Conservation (phyloP, 2,888 invertebrate genomes). For the Drosophila aldrichi region DNA sequence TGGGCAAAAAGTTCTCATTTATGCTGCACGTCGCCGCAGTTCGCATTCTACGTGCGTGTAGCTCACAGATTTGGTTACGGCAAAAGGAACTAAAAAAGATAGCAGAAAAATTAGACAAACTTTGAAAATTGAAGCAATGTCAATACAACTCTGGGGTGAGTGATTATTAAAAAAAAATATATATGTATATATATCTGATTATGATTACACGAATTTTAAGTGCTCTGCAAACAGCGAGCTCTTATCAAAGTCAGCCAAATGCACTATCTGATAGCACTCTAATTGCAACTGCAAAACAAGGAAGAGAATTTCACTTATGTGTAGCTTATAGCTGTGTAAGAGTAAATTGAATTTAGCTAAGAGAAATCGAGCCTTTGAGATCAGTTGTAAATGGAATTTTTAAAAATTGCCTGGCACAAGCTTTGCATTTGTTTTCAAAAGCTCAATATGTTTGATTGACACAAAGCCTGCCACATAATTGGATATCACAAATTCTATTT, state of each 20-base stretch:
- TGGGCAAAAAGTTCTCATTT: slow-evolving; percentile 68
- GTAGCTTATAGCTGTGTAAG: not conserved
- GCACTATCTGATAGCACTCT: slow-evolving; percentile 12
- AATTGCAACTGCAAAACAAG: slow-evolving; percentile 1
- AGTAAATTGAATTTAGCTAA: not conserved
- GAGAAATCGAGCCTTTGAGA: not conserved
- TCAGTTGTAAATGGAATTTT: not conserved
- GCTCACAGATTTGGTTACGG: slow-evolving; percentile 64
- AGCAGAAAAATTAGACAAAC: not conserved
- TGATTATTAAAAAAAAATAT: slow-evolving; percentile 3
- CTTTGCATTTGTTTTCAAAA: not conserved
- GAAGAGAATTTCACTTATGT: slow-evolving; percentile 2
- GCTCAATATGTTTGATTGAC: slow-evolving; percentile 14
- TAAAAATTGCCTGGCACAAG: not conserved
- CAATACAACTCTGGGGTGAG: slow-evolving; percentile 33
- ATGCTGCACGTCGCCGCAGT: slow-evolving; percentile 68
- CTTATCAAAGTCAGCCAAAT: slow-evolving; percentile 17
- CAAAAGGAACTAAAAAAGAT: slow-evolving; percentile 15
- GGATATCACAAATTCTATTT: slow-evolving; percentile 8
- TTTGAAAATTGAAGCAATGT: slow-evolving; percentile 8
- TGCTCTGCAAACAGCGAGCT: slow-evolving; percentile 17
- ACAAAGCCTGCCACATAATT: slow-evolving; percentile 28
- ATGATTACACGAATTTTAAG: slow-evolving; percentile 15
- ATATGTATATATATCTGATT: slow-evolving; percentile 3
- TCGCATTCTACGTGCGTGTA: slow-evolving; percentile 74